Base-by-base conservation (phyloP, 2,888 invertebrate genomes). In the Perdita meconis region DNA sequence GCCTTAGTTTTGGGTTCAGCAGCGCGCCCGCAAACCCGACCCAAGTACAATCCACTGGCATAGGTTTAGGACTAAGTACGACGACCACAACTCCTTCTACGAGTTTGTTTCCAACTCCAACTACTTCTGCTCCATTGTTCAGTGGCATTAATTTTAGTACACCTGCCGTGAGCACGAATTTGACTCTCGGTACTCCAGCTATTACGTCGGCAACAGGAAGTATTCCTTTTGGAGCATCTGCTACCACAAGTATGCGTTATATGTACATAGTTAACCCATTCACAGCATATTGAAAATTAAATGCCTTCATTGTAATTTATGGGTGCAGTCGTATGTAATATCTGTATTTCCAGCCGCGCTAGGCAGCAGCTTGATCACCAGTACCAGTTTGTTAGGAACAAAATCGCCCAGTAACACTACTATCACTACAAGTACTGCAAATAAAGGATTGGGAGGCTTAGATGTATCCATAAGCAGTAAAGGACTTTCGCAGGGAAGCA, bases 361-460 rank as follows among this genome's bases (percentile, higher is more conserved):
- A n/a, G 91, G 91, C 71, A 89, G 71, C 70, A 88, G 55, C 36
- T 38, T 79, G 5, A 24, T 51, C 22, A 67, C 82, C 38, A 79
- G 87, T n/a, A 82, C 85, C 10, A 86, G 89, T 36, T 81, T 90
- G 26, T 88, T 91, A 68, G 89, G 88, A 57, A 77, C 89, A 10
- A 91, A 92, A 71, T 81, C 88, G 56, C 69, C 84, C 5, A 75
- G 84, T 2, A 12, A 34, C 6, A 79, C 87, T 13, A 61, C 84
- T 8, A 87, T 90, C 80, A 81, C 89, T 26, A 86, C 91, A 55
- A 83, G 90, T 19, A 90, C 93, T 26, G 89, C 94, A 2, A 94
- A 94, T 78, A 92, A 95, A 38, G 97, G 96, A 5, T 93, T 97
- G 22, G 96, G 96, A 13, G 96, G 96, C 1, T 93, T 95, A 19